Percentiles rank a stretch among this genome's conserved stretches.
Conservation (phyloP, 1,140 invertebrate species). For the Cheumatopsyche charites region DNA sequence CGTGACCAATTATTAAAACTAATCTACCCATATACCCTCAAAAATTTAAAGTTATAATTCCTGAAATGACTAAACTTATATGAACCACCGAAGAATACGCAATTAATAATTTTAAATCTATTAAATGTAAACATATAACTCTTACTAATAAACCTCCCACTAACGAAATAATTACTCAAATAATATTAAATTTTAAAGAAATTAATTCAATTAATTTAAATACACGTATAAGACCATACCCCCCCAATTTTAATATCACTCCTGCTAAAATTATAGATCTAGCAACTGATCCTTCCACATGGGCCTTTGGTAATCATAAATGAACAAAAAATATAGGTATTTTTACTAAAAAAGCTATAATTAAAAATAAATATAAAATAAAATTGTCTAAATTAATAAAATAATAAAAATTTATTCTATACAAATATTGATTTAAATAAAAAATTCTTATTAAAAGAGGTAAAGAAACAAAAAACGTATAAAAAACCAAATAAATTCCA, state of each 20-base stretch:
- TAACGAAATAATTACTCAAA: conserved; percentile 62
- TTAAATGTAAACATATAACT: conserved; percentile 67
- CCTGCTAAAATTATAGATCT: conserved; percentile 75
- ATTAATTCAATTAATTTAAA: conserved; percentile 56
- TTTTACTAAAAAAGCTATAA: conserved; percentile 71
- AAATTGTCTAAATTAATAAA: conserved; percentile 57
- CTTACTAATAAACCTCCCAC: conserved; percentile 63
- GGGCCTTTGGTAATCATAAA: conserved; percentile 74
- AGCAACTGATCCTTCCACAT: conserved; percentile 73
- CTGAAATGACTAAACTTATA: conserved; percentile 63
- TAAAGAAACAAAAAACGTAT: conserved; percentile 67
- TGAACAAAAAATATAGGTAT: conserved; percentile 72
- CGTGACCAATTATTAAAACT: conserved; percentile 70
- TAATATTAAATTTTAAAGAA: conserved; percentile 57
- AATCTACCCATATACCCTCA: conserved; percentile 60
- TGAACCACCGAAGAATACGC: conserved; percentile 69
- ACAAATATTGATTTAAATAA: conserved; percentile 60
- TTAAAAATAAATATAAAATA: conserved; percentile 62
- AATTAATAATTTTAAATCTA: conserved; percentile 67
- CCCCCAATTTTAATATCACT: conserved; percentile 72
- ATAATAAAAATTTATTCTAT: conserved; percentile 58
- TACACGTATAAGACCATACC: conserved; percentile 66
- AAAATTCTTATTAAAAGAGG: conserved; percentile 65
- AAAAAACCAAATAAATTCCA: conserved; percentile 67
- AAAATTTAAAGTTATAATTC: conserved; percentile 57